phyloP scores from a whole-genome alignment of 2,113 vertebrate genomes.

The Riparia riparia region DNA sequence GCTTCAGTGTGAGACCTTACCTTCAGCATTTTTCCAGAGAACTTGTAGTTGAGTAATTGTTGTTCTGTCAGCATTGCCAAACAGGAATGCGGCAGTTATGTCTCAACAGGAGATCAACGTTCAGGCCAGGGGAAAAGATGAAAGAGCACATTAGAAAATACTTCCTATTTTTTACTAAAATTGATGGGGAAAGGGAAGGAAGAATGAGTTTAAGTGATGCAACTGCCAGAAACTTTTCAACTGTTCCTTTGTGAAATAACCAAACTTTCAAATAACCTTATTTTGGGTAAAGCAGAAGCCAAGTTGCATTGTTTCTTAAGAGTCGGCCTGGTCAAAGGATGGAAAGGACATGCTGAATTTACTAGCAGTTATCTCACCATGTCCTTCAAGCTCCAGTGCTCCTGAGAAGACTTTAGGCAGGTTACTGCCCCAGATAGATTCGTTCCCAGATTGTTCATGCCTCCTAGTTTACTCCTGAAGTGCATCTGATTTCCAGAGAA shows the following conservation, averaged over 20 bases:
- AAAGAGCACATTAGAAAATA: not conserved
- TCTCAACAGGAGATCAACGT: not conserved
- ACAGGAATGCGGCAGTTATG: not conserved
- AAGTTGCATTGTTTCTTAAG: not conserved
- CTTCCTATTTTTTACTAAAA: not conserved
- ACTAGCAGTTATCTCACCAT: not conserved
- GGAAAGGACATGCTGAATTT: not conserved
- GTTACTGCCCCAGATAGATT: not conserved
- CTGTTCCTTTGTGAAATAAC: not conserved
- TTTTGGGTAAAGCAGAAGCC: not conserved
- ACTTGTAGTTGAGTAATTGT: not conserved
- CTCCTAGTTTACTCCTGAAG: not conserved
- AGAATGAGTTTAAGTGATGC: not conserved
- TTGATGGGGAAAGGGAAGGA: not conserved
- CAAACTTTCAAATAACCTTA: not conserved
- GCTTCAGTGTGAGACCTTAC: not conserved
- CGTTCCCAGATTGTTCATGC: not conserved
- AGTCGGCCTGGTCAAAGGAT: not conserved
- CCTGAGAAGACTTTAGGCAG: not conserved
- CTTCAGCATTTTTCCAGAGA: not conserved
- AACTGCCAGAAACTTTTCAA: not conserved
- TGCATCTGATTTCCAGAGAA: not conserved
- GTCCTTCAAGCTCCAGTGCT: not conserved
- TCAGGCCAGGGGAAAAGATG: not conserved
- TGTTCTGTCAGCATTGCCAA: conserved; percentile 20